Evolutionary conservation across 2,113 vertebrate species (phyloP).

Genomic region (Prochilodus magdalenae): DNA sequence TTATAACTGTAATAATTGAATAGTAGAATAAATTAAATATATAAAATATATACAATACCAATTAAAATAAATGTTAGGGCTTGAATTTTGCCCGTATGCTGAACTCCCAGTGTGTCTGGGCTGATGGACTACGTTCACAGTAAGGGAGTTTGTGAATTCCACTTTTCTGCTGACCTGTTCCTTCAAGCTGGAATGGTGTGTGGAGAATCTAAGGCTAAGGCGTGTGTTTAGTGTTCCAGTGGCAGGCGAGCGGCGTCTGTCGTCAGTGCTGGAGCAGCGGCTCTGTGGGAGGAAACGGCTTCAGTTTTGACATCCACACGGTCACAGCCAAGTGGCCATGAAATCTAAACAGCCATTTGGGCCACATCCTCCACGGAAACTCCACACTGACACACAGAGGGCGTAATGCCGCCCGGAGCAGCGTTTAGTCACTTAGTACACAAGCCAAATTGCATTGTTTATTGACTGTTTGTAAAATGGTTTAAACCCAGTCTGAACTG

Average conservation of each 20-base stretch:
- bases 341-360: constrained; percentile 47
- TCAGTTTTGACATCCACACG: constrained; percentile 38
- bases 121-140: too few species aligned
- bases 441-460: constrained; percentile 4
- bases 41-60: too few species aligned
- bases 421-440: constrained; percentile 8
- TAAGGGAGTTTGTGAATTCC: too few species aligned
- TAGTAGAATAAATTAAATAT: too few species aligned
- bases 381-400: constrained; percentile 32
- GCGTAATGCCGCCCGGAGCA: background rate
- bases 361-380: constrained; percentile 37
- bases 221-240: background rate
- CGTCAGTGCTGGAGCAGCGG: background rate
- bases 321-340: constrained; percentile 49
- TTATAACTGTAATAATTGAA: too few species aligned
- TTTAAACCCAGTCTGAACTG: background rate
- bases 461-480: constrained; percentile 17
- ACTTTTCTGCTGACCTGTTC: too few species aligned
- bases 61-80: too few species aligned
- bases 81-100: too few species aligned
- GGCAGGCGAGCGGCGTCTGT: constrained; percentile 17
- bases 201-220: background rate
- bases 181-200: background rate
- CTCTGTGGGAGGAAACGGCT: constrained; percentile 37
- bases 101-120: too few species aligned